These are phyloP conservation scores for Cyclopterus lumpus DNA, from an alignment of 2,797 vertebrate species.

Conservation along the genomic window DNA sequence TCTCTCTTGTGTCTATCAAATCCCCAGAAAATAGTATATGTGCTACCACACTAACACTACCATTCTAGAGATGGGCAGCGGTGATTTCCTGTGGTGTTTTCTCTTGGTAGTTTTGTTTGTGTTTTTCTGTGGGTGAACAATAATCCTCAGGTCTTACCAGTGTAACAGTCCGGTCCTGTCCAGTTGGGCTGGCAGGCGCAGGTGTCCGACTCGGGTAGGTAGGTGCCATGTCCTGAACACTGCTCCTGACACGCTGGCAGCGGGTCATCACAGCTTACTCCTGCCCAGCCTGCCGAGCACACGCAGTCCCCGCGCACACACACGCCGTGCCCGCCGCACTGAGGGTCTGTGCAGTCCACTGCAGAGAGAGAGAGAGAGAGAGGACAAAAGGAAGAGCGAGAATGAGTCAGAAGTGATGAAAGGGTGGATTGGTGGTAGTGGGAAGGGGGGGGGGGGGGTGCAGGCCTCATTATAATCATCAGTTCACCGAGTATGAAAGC, in stretches of 20 bases:
- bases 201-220: constrained; percentile 88
- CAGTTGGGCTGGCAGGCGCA: constrained; percentile 94
- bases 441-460: neutral
- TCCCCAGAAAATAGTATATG: constrained; percentile 59
- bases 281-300: constrained; percentile 93
- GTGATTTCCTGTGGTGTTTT: constrained; percentile 20
- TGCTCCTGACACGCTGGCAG: constrained; percentile 94
- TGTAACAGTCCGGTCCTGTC: constrained; percentile 94
- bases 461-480: constrained; percentile 80
- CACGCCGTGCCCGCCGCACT: constrained; percentile 91
- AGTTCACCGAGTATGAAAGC: constrained; percentile 81
- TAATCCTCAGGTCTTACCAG: constrained; percentile 83
- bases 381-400: constrained; percentile 26
- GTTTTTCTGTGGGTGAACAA: constrained; percentile 25
- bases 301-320: constrained; percentile 94
- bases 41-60: constrained; percentile 52
- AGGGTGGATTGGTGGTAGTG: neutral
- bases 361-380: constrained; percentile 38
- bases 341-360: constrained; percentile 94
- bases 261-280: constrained; percentile 89
- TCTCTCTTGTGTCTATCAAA: constrained; percentile 64
- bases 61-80: constrained; percentile 42
- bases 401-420: constrained; percentile 60
- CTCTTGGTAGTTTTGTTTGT: neutral
- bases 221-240: constrained; percentile 93